Evolutionary conservation across 2,113 vertebrate species (phyloP).

Genomic region (Sigmodon hispidus): DNA sequence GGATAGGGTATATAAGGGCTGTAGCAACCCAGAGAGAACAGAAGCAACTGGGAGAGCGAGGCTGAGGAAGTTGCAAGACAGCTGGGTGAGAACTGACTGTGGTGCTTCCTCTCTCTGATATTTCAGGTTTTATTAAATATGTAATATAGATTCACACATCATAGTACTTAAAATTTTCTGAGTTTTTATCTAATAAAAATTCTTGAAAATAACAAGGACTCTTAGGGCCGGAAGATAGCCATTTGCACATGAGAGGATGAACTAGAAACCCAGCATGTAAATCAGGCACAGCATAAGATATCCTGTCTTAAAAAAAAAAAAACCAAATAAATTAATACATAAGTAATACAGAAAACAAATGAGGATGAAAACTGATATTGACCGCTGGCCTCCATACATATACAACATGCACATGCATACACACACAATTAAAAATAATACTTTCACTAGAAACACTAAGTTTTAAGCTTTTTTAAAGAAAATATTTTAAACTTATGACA

Average conservation of each 20-base stretch:
- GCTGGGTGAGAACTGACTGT: no score
- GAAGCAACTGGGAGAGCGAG: no score
- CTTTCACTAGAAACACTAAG: conserved; percentile 30
- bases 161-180: not conserved
- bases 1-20: no score
- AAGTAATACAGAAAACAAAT: not conserved
- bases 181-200: conserved; percentile 44
- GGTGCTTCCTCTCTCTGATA: no score
- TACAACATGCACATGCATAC: not conserved
- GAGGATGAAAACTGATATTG: not conserved
- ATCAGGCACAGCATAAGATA: not conserved
- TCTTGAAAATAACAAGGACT: conserved; percentile 25
- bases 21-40: no score
- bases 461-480: conserved; percentile 49
- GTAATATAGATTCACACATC: no score
- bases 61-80: no score
- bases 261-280: no score
- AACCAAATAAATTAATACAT: not conserved
- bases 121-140: no score
- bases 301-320: not conserved
- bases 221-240: not conserved
- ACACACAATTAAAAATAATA: not conserved
- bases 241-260: not conserved
- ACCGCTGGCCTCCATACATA: not conserved
- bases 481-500: conserved; percentile 9